Percentiles rank a stretch among this genome's conserved stretches.
Conservation (phyloP, 30 jellyfish, hydroid and myxozoan genomes). For the Hydractinia echinata region DNA sequence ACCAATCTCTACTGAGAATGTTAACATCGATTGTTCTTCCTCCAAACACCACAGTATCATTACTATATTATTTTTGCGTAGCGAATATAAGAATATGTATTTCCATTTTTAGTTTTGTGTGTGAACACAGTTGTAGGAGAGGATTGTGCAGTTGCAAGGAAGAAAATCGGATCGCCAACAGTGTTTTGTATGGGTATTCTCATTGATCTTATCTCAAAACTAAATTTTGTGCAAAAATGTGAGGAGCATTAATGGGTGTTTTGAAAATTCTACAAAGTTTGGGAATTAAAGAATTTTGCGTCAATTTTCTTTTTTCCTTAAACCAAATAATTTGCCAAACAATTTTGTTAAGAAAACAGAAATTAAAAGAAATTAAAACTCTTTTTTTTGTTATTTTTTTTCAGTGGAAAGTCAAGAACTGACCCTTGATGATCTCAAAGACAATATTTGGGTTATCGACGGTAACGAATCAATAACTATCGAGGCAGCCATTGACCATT, state of each 20-base stretch:
- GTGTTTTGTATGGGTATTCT: slow-evolving; percentile 67
- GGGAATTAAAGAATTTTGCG: neutral
- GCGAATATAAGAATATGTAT: neutral
- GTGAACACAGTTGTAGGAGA: slow-evolving; percentile 82
- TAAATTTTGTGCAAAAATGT: too few relatives aligned
- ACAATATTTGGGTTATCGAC: slow-evolving; percentile 55
- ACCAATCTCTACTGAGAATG: too few relatives aligned
- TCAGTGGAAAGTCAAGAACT: slow-evolving; percentile 38
- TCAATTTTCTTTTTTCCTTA: neutral
- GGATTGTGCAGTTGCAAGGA: slow-evolving; percentile 75
- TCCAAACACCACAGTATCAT: neutral
- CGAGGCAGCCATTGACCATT: too few relatives aligned
- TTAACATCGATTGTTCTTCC: too few relatives aligned
- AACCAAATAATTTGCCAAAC: too few relatives aligned
- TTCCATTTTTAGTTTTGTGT: slow-evolving; percentile 57
- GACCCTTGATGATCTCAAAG: slow-evolving; percentile 57
- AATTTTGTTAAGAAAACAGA: too few relatives aligned
- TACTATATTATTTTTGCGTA: neutral
- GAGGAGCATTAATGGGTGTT: too few relatives aligned
- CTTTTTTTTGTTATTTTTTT: slow-evolving; percentile 1
- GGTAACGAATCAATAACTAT: neutral
- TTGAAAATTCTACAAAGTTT: too few relatives aligned
- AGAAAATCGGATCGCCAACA: slow-evolving; percentile 67
- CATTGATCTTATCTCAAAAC: neutral
- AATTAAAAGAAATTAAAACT: neutral